These are phyloP conservation scores for Tachina lurida DNA, from an alignment of 2,888 invertebrate species.

Conservation along the genomic window DNA sequence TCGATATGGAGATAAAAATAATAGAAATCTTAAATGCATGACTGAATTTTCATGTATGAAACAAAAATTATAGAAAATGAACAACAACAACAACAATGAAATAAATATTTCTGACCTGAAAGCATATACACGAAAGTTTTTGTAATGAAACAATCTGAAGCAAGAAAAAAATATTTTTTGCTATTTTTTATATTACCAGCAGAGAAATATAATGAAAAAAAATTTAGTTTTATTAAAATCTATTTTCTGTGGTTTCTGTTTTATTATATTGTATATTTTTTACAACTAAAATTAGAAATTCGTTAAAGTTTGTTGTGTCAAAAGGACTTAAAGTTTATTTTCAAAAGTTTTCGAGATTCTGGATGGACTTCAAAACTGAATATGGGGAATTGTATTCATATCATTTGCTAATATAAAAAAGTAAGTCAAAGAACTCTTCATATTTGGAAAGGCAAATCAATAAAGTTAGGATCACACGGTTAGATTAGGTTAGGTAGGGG, in stretches of 20 bases:
- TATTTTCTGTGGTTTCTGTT: constrained; percentile 18
- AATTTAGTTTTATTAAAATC: constrained; percentile 47
- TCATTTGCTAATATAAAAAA: too few relatives aligned
- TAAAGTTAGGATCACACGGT: too few relatives aligned
- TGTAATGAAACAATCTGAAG: constrained; percentile 46
- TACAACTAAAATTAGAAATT: constrained; percentile 30
- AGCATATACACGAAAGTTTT: constrained; percentile 35
- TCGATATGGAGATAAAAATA: constrained; percentile 48
- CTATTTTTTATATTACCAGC: constrained; percentile 31
- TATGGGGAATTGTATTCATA: too few relatives aligned
- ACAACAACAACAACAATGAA: constrained; percentile 11
- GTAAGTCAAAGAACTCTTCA: too few relatives aligned
- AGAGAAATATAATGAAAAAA: constrained; percentile 28
- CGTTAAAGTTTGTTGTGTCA: not conserved
- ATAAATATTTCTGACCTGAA: constrained; percentile 56
- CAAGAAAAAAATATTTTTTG: not conserved
- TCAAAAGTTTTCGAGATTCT: not conserved
- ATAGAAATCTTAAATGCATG: constrained; percentile 57
- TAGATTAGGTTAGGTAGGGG: too few relatives aligned
- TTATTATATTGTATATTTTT: constrained; percentile 14
- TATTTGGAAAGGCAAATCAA: too few relatives aligned
- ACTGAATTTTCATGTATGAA: constrained; percentile 50
- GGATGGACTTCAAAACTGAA: too few relatives aligned
- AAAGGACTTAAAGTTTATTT: constrained; percentile 14
- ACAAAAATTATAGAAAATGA: constrained; percentile 1